Base-by-base conservation (phyloP, 2,797 vertebrate species). In the Rhincodon typus region DNA sequence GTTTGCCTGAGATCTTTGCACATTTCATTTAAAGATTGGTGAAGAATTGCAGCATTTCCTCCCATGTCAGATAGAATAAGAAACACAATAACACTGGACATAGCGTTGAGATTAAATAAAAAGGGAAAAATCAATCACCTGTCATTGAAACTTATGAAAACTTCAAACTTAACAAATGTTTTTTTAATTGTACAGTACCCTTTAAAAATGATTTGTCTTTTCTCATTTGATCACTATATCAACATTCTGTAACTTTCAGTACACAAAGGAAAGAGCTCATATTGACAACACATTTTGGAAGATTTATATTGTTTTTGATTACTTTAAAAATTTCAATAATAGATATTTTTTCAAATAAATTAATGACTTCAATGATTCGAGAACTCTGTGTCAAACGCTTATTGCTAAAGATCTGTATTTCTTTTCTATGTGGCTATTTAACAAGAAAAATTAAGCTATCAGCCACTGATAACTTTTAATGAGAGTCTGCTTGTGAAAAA, bases 1-100 rank as follows among this genome's bases (percentile, higher is more conserved):
- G 97, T 98, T 98, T 98, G 96, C 97, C 96, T 96, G 96, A 97
- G 96, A 97, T 97, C 96, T 96, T 96, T 96, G 97, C 98, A 97
- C 96, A 97, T 97, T 97, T 98, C 96, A 96, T 97, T 97, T 97
- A 97, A 98, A 97, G 97, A 98, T 98, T 97, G 97, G 97, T 97
- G 96, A 97, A 97, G 97, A 96, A 97, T 97, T 97, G 97, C 97
- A 97, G 86, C 72, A 88, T 86, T 96, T 97, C 96, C 13, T 96
- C 97, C 95, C 96, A 57, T 95, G 95, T 95, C 96, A 95, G 96
- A 96, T 96, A 96, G 96, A 96, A 95, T 96, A 95, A 95, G 96
- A 96, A 96, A 96, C 96, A 96, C 95, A 96, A 96, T 96, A 96
- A 96, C 84, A 95, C 96, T 95, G 96, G 87, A 96, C 96, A 96